Evolutionary conservation across 2,113 vertebrate genomes (phyloP).

Genomic region (Pterocles gutturalis): DNA sequence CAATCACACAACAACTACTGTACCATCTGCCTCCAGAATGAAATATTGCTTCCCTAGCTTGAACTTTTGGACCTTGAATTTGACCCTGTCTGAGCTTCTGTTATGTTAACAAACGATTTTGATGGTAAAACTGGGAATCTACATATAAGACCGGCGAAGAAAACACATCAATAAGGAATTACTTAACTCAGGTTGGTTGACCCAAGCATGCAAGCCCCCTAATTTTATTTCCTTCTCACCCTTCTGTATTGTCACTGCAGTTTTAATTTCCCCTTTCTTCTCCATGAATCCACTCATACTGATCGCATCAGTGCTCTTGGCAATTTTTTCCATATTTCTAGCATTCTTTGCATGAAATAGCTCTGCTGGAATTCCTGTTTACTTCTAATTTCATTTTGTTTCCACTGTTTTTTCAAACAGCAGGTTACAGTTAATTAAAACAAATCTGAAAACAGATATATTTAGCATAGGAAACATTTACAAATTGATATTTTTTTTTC

Average conservation of each 20-base stretch:
- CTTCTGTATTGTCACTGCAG: neutral
- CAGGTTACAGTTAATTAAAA: slow-evolving; percentile 70
- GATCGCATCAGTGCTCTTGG: slow-evolving; percentile 26
- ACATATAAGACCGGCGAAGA: neutral
- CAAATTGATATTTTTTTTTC: slow-evolving; percentile 13
- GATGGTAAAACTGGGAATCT: slow-evolving; percentile 14
- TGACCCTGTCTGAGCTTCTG: neutral
- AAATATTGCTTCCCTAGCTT: neutral
- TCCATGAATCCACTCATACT: slow-evolving; percentile 33
- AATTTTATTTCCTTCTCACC: slow-evolving; percentile 25
- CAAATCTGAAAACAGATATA: slow-evolving; percentile 44
- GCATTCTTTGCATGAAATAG: slow-evolving; percentile 54
- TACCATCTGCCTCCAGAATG: neutral
- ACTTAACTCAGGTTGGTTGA: slow-evolving; percentile 25
- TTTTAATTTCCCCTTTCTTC: slow-evolving; percentile 55
- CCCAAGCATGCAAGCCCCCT: neutral
- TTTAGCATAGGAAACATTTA: slow-evolving; percentile 33
- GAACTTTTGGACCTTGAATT: neutral
- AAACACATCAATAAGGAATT: slow-evolving; percentile 35
- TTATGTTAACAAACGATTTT: neutral
- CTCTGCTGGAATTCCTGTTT: slow-evolving; percentile 72
- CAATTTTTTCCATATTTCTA: slow-evolving; percentile 55
- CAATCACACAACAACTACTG: neutral
- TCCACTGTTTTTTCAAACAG: slow-evolving; percentile 41
- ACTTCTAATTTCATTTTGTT: slow-evolving; percentile 62